Conservation (phyloP, 2,113 vertebrate genomes). For the Rafetus swinhoei region DNA sequence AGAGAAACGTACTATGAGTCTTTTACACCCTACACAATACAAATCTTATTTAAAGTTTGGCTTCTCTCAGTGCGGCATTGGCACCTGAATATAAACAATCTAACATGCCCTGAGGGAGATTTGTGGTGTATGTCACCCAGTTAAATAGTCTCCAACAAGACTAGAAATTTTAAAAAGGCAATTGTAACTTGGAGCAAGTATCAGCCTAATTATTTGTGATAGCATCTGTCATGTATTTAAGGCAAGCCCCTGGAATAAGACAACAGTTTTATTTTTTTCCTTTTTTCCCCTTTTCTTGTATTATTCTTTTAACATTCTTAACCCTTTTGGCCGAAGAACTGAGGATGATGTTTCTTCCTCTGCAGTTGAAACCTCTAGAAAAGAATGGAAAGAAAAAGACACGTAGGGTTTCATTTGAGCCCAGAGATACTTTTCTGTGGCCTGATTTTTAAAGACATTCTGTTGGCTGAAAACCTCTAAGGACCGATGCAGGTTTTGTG, state of each 20-base stretch:
- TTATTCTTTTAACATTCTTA: constrained; percentile 55
- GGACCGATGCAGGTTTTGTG: not conserved
- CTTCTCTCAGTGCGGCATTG: not conserved
- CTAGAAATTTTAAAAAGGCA: constrained; percentile 73
- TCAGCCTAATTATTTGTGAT: constrained; percentile 85
- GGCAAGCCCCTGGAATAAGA: constrained; percentile 66
- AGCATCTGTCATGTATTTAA: constrained; percentile 79
- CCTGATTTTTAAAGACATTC: not conserved
- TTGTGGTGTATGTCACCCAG: constrained; percentile 57
- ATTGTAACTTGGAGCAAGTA: constrained; percentile 76
- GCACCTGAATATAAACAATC: constrained; percentile 53
- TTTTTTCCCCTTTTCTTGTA: not conserved
- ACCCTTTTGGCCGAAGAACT: constrained; percentile 15
- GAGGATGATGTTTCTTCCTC: not conserved
- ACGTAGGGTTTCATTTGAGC: not conserved
- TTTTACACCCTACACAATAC: not conserved
- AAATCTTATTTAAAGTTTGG: not conserved
- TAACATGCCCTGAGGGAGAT: constrained; percentile 20
- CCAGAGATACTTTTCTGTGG: not conserved
- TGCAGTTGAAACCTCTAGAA: not conserved
- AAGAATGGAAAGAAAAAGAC: not conserved
- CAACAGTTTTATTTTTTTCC: constrained; percentile 15
- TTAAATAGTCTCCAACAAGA: constrained; percentile 56
- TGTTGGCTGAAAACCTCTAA: not conserved
- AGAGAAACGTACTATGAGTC: not conserved